phyloP scores from a whole-genome alignment of 2,113 vertebrate species.

The Leptodactylus fuscus region DNA sequence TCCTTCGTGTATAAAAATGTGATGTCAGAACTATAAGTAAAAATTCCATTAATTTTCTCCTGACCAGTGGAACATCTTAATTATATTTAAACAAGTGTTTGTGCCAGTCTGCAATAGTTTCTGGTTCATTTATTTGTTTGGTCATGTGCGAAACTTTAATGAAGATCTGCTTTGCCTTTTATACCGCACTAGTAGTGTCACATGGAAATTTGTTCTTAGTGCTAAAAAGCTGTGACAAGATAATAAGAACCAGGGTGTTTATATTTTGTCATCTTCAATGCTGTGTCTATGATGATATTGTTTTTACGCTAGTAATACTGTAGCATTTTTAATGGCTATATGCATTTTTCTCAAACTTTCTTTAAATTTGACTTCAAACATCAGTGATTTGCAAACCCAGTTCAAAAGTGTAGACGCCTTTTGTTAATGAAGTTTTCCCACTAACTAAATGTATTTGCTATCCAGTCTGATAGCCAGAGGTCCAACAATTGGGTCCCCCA shows the following conservation, averaged over 20 bases:
- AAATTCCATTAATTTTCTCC: neutral
- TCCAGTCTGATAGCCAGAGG: no score
- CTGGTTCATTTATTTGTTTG: slow-evolving; percentile 54
- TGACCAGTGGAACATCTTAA: slow-evolving; percentile 13
- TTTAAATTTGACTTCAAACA: neutral
- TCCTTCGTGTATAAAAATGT: neutral
- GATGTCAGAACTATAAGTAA: neutral
- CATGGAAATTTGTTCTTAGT: slow-evolving; percentile 41
- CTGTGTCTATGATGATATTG: neutral
- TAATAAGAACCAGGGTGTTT: slow-evolving; percentile 29
- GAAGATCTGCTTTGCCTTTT: slow-evolving; percentile 44
- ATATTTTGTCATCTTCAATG: neutral
- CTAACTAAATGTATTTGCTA: no score
- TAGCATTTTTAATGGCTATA: neutral
- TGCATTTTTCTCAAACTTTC: neutral
- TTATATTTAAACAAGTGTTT: slow-evolving; percentile 56
- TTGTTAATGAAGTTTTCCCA: no score
- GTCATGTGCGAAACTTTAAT: slow-evolving; percentile 57
- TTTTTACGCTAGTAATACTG: neutral
- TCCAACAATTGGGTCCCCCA: no score
- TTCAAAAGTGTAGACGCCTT: no score
- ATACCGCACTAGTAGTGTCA: slow-evolving; percentile 17
- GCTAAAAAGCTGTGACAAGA: slow-evolving; percentile 40
- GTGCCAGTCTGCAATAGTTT: slow-evolving; percentile 39
- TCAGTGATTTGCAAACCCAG: no score